phyloP scores from a whole-genome alignment of 1,140 invertebrate species.

The Drosophila truncata region DNA sequence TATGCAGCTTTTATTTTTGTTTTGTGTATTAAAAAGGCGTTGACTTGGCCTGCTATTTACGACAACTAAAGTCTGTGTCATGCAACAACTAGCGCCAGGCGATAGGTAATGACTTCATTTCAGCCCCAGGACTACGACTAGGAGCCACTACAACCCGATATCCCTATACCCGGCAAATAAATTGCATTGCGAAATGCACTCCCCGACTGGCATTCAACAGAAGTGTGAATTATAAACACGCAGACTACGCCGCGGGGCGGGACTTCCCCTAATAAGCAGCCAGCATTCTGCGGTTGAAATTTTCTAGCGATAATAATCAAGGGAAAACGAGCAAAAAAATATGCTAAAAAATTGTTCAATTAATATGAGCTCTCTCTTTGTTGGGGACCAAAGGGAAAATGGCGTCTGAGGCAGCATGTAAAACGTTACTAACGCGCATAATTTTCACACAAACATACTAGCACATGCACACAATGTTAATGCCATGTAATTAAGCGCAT shows the following conservation, averaged over 20 bases:
- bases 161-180: constrained; percentile 9
- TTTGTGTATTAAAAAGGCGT: constrained; percentile 29
- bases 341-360: constrained; percentile 77
- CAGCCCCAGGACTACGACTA: neutral
- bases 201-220: constrained; percentile 56
- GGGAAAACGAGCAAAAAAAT: constrained; percentile 63
- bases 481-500: constrained; percentile 79
- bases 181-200: constrained; percentile 57
- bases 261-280: constrained; percentile 50
- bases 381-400: neutral
- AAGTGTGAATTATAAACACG: constrained; percentile 82
- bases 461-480: constrained; percentile 48
- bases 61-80: constrained; percentile 57
- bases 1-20: no score
- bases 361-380: constrained; percentile 65
- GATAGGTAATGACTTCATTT: constrained; percentile 73
- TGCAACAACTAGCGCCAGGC: constrained; percentile 53
- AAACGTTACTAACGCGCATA: constrained; percentile 70
- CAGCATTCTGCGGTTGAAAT: constrained; percentile 42
- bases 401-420: constrained; percentile 35
- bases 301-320: constrained; percentile 66
- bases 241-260: constrained; percentile 46
- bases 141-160: neutral
- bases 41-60: constrained; percentile 49
- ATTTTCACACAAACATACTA: constrained; percentile 61